These are phyloP conservation scores for Salvelinus namaycush DNA, from an alignment of 2,113 vertebrate species.

Conservation along the genomic window DNA sequence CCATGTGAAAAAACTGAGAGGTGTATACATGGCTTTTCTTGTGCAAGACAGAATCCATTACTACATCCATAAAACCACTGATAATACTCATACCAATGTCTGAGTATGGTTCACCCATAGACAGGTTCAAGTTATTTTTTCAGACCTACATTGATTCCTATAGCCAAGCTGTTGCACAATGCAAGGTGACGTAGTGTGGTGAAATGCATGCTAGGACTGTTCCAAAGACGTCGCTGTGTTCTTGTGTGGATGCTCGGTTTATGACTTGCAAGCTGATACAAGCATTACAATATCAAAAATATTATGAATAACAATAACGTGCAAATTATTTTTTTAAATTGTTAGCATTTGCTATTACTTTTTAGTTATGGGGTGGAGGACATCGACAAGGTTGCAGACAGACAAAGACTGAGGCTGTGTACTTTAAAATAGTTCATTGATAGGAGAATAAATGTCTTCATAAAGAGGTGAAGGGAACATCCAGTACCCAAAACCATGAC, in stretches of 20 bases:
- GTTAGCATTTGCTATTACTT: constrained; percentile 10
- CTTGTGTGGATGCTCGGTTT: constrained; percentile 5
- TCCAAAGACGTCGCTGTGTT: background rate
- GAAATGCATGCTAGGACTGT: constrained; percentile 16
- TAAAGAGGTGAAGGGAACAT: constrained; percentile 30
- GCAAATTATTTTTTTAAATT: constrained; percentile 36
- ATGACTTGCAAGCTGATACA: constrained; percentile 36
- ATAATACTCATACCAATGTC: background rate
- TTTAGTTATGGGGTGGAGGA: constrained; percentile 22
- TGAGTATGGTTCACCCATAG: background rate
- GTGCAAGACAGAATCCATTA: background rate
- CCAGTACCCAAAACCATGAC: background rate
- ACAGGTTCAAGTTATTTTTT: background rate
- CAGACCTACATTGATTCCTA: background rate
- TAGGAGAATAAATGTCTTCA: constrained; percentile 31
- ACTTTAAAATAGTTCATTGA: constrained; percentile 55
- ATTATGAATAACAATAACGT: constrained; percentile 40
- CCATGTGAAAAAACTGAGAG: background rate
- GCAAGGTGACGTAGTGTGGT: background rate
- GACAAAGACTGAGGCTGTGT: constrained; percentile 15
- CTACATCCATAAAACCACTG: background rate
- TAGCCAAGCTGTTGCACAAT: background rate
- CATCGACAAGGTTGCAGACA: background rate
- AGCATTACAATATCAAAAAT: constrained; percentile 52
- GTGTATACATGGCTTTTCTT: background rate